These are phyloP conservation scores for Notocelia uddmanniana DNA, from an alignment of 2,888 invertebrate species.

Conservation along the genomic window DNA sequence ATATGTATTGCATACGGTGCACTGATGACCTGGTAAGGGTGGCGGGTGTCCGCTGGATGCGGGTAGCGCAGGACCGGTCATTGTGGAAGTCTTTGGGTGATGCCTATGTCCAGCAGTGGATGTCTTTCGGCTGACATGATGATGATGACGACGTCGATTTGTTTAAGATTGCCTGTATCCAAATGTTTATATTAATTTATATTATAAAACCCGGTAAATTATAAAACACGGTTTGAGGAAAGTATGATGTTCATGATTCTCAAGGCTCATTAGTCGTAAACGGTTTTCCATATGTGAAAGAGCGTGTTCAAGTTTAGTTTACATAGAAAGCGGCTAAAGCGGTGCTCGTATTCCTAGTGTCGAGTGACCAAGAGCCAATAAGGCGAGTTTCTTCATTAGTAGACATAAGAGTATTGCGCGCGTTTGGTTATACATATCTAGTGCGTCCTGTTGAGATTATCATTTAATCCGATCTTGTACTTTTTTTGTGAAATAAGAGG, in stretches of 20 bases:
- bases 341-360: slow-evolving; percentile 41
- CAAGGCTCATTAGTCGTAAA: neutral
- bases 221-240: neutral
- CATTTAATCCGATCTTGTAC: neutral
- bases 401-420: neutral
- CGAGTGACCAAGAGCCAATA: slow-evolving; percentile 27
- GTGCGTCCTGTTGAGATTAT: slow-evolving; percentile 20
- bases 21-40: no score
- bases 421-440: slow-evolving; percentile 7
- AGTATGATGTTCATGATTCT: neutral
- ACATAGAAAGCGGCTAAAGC: slow-evolving; percentile 40
- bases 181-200: no score
- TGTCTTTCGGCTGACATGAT: no score
- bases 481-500: neutral
- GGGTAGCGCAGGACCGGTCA: no score
- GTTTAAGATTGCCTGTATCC: no score
- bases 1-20: no score
- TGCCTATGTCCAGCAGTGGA: no score
- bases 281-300: slow-evolving; percentile 20
- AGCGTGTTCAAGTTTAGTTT: slow-evolving; percentile 27
- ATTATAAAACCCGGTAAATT: no score
- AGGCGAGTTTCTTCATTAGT: slow-evolving; percentile 31
- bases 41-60: no score
- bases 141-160: no score
- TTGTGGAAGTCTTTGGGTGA: no score